phyloP scores from a whole-genome alignment of 2,113 vertebrate species.

The Lanius collurio region DNA sequence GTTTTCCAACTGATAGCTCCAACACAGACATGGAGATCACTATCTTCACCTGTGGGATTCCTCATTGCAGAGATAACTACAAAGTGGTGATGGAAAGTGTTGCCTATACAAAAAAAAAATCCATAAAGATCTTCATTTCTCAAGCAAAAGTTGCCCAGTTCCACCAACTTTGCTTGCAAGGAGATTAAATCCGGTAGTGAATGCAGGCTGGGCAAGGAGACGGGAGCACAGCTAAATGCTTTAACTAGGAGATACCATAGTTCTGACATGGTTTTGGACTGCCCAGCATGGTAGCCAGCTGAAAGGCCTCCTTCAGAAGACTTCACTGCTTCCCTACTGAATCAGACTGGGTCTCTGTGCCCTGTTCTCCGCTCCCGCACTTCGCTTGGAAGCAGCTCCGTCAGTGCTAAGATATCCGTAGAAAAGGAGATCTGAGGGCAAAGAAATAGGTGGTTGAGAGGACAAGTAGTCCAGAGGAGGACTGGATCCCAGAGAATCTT shows the following conservation, averaged over 20 bases:
- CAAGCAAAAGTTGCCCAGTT: neutral
- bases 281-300: neutral
- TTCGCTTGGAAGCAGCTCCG: neutral
- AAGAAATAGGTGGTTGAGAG: neutral
- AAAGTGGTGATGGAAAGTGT: neutral
- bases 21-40: accelerated
- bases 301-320: neutral
- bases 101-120: neutral
- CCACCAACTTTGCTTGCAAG: neutral
- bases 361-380: neutral
- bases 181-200: neutral
- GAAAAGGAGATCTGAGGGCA: neutral
- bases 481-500: neutral
- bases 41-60: neutral
- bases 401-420: neutral
- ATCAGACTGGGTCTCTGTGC: neutral
- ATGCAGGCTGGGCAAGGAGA: neutral
- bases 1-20: neutral
- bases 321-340: neutral
- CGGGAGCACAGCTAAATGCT: neutral
- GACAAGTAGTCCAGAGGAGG: neutral
- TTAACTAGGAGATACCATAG: neutral
- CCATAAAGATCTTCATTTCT: neutral
- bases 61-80: neutral
- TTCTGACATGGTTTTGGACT: neutral